Evolutionary conservation across 2,113 vertebrate genomes (phyloP), one percentile per base, ranked within the genome.

Genomic region (Ivindomyrus marchei): DNA sequence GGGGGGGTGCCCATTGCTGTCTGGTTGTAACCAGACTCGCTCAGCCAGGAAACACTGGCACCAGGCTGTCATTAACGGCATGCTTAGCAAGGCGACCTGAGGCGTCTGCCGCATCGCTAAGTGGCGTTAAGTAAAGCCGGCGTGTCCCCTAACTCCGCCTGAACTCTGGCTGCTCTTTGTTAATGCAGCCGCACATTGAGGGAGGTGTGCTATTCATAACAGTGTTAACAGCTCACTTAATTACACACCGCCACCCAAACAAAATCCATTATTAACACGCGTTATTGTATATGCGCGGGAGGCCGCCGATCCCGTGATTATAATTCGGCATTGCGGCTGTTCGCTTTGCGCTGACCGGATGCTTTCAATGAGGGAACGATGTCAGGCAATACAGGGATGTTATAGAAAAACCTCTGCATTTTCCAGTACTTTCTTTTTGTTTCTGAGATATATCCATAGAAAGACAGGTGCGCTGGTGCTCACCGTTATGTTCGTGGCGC

Each of bases 1-100:
- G 24, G 77, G 83, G 52, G 89, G 83, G 74, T 58, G 53, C 85
- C 47, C 88, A 89, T 88, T 92, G 74, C 66, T 74, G 66, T 36
- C n/a, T 74, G 66, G n/a, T 31, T 74, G 66, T n/a, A 62, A n/a
- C 83, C 42, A 45, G 21, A 21, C 11, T 27, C 7, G 8, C 4
- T 27, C 46, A 47, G 84, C 45, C 45, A 86, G 47, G 11, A 86
- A 86, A 86, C n/a, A 15, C 46, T 27, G 45, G 42, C 24, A 27
- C n/a, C 84, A 13, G 24, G 24, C 46, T 47, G 47, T 86, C 45
- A 49, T n/a, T 50, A 47, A 21, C n/a, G 45, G 24, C 84, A 31
- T 86, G 84, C 84, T 49, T 49, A 47, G n/a, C 84, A 50, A 80
- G 84, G 45, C 47, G 11, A 27, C 84, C 84, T n/a, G 46, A 49